These are phyloP conservation scores for Ctenopoma kingsleyae DNA, from an alignment of 2,797 vertebrate genomes.

Conservation along the genomic window DNA sequence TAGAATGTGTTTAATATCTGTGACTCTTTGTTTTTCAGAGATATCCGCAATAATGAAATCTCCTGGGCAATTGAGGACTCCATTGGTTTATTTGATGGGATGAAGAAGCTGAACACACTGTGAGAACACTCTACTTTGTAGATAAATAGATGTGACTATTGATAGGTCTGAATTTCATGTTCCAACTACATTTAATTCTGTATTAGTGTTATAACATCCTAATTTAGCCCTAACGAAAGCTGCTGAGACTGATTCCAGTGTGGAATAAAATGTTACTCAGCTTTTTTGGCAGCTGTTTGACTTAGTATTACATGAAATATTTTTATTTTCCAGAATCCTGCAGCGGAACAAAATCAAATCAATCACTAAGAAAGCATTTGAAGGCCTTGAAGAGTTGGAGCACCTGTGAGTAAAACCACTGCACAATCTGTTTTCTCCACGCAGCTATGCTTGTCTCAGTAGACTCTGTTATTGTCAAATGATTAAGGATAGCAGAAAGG, in stretches of 20 bases:
- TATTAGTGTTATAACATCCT: background rate
- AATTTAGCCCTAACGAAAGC: background rate
- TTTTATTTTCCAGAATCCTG: slow-evolving; percentile 85
- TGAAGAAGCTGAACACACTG: slow-evolving; percentile 92
- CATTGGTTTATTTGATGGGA: slow-evolving; percentile 92
- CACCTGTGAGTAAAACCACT: slow-evolving; percentile 88
- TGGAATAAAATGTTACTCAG: slow-evolving; percentile 5
- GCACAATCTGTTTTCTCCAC: background rate
- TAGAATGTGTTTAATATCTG: slow-evolving; percentile 25
- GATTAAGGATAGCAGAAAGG: slow-evolving; percentile 18
- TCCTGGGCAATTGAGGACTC: slow-evolving; percentile 98
- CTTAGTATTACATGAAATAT: background rate
- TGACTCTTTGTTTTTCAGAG: slow-evolving; percentile 82
- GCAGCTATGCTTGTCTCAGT: background rate
- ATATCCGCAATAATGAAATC: slow-evolving; percentile 95
- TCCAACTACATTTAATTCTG: background rate
- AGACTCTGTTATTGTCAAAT: slow-evolving; percentile 16
- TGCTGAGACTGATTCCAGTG: background rate
- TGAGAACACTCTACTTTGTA: slow-evolving; percentile 77
- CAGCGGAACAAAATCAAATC: slow-evolving; percentile 96
- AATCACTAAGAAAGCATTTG: slow-evolving; percentile 92
- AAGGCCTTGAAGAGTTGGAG: slow-evolving; percentile 90
- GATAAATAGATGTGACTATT: background rate
- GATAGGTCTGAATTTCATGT: background rate
- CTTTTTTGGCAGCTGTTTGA: background rate